phyloP scores from a whole-genome alignment of 2,888 invertebrate genomes.

The Eucera pruinosa region DNA sequence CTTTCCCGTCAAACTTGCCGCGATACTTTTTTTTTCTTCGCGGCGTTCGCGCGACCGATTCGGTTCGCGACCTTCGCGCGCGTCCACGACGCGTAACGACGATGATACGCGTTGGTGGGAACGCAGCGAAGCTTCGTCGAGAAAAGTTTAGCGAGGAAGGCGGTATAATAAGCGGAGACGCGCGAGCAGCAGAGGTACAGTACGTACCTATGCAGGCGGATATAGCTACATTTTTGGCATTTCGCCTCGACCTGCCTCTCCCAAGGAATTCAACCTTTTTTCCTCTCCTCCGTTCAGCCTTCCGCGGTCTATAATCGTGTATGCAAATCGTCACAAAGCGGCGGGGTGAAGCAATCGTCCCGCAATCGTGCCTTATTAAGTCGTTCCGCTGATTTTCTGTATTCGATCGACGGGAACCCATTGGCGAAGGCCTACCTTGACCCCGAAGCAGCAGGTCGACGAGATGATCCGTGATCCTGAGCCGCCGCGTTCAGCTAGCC shows the following conservation, averaged over 20 bases:
- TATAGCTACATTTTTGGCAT: slow-evolving; percentile 76
- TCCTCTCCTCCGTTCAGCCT: slow-evolving; percentile 64
- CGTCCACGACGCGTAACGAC: neutral
- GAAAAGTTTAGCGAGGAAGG: no score
- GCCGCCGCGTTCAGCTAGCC: slow-evolving; percentile 36
- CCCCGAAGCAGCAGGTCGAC: slow-evolving; percentile 72
- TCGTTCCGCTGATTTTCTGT: slow-evolving; percentile 82
- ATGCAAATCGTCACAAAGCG: slow-evolving; percentile 83
- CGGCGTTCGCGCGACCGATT: neutral
- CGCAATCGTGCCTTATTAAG: slow-evolving; percentile 83
- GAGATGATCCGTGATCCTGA: slow-evolving; percentile 65
- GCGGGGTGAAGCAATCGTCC: slow-evolving; percentile 81
- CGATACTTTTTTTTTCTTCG: neutral
- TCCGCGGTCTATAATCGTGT: slow-evolving; percentile 82
- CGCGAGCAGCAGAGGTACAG: slow-evolving; percentile 45
- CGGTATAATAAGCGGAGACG: slow-evolving; percentile 57
- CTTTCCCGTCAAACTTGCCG: no score
- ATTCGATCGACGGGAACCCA: slow-evolving; percentile 77
- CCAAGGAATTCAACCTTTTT: slow-evolving; percentile 73
- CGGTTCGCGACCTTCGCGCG: neutral
- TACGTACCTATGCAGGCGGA: slow-evolving; percentile 65
- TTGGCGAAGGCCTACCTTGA: slow-evolving; percentile 78
- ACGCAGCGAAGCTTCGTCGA: no score
- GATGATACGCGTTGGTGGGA: no score
- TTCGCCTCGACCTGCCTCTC: slow-evolving; percentile 74